Evolutionary conservation across 2,113 vertebrate species (phyloP), one percentile per base, ranked within the genome.

Genomic region (Salminus brasiliensis): DNA sequence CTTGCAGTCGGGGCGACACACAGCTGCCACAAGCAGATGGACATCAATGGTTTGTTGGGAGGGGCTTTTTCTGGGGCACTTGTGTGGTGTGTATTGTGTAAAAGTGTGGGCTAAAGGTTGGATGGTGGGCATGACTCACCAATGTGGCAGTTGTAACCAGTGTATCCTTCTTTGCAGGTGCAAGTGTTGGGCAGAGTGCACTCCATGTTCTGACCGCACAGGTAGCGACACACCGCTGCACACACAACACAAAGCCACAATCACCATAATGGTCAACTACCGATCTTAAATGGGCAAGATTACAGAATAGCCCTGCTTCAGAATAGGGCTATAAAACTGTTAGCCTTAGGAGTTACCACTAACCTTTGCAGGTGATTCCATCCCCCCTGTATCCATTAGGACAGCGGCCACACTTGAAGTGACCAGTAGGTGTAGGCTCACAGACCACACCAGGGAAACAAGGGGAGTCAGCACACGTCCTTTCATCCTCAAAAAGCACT

Each of bases 1-100:
- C 91, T 89, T 95, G 83, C 96, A 99, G 85, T 95, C 92, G 4
- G 96, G 96, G 29, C 89, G 92, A 78, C 96, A 98, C 4, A 97
- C 2, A 69, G 95, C 96, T 97, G 89, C 78, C 2, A 6, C 72
- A 87, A 90, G 86, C 82, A 60, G 81, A 89, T 77, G 41, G 18
- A 27, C 12, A 18, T 47, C 30, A 45, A 67, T 63, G 30, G 30
- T 60, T 59, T 11, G 32, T 52, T 11, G 25, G 5, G 41, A n/a
- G n/a, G n/a, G n/a, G n/a, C n/a, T n/a, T n/a, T n/a, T n/a, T n/a
- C n/a, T n/a, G n/a, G n/a, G n/a, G n/a, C 53, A 16, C 43, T 8
- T 18, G 60, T 55, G 52, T 8, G 25, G 23, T 52, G 23, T 36
- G 5, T 49, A 12, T n/a, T n/a, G 15, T 60, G 41, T 49, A 18